phyloP scores from a whole-genome alignment of 1,140 invertebrate species.

The Subanguina moxae region DNA sequence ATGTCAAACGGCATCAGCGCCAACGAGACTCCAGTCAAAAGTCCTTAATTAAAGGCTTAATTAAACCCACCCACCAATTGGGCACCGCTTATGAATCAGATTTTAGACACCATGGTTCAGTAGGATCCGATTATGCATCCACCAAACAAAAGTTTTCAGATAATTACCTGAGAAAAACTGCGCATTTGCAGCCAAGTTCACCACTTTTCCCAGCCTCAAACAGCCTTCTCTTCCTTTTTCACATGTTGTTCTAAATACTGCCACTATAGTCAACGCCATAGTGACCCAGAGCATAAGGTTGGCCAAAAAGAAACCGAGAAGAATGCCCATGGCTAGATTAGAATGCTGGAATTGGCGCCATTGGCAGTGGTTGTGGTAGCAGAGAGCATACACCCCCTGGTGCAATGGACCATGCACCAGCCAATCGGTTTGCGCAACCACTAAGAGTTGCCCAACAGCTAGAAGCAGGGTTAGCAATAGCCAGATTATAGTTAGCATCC shows the following conservation, averaged over 20 bases:
- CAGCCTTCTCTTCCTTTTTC: neutral
- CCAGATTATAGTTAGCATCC: conserved; percentile 24
- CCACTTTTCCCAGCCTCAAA: neutral
- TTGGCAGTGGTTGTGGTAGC: conserved; percentile 23
- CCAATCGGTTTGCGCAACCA: conserved; percentile 23
- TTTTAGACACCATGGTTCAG: neutral
- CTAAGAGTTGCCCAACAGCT: conserved; percentile 14
- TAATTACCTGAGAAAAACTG: conserved; percentile 22
- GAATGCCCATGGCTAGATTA: conserved; percentile 1
- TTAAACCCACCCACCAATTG: too few species aligned
- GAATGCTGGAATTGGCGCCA: neutral
- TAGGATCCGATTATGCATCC: neutral
- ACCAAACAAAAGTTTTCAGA: too few species aligned
- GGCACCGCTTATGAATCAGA: too few species aligned
- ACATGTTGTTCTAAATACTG: conserved; percentile 10
- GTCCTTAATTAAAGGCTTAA: conserved; percentile 1
- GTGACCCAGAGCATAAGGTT: conserved; percentile 1
- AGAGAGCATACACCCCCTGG: conserved; percentile 19
- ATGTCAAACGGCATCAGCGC: conserved; percentile 19
- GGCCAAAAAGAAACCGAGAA: conserved; percentile 15
- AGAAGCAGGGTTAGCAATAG: conserved; percentile 9
- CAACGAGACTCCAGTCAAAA: conserved; percentile 5
- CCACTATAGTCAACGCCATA: neutral
- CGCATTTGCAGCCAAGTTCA: conserved; percentile 20
- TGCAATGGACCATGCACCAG: conserved; percentile 19